Evolutionary conservation across 2,797 vertebrate genomes (phyloP).

Genomic region (Enteromius anoplus): DNA sequence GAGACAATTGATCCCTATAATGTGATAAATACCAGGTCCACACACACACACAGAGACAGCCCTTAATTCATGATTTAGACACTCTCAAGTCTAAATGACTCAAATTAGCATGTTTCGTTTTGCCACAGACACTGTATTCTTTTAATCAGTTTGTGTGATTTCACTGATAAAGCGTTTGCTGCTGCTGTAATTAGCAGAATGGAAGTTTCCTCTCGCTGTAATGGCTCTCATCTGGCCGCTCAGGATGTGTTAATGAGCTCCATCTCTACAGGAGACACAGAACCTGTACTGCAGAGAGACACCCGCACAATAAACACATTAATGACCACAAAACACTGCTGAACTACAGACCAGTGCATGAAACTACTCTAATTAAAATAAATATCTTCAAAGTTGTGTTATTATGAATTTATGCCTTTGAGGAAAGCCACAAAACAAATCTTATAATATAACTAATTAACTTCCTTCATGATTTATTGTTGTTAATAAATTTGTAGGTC

Average conservation of each 20-base stretch:
- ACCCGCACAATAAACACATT: not conserved
- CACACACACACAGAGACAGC: not conserved
- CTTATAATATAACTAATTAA: constrained; percentile 5
- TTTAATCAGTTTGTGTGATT: constrained; percentile 16
- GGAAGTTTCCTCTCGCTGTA: constrained; percentile 1
- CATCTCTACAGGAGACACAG: not conserved
- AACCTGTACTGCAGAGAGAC: not conserved
- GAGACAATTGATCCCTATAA: no score
- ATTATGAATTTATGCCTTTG: not conserved
- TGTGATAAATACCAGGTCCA: no score
- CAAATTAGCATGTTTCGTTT: not conserved
- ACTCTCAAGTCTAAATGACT: not conserved
- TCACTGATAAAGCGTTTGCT: constrained; percentile 12
- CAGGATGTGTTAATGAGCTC: constrained; percentile 3
- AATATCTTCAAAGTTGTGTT: not conserved
- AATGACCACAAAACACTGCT: not conserved
- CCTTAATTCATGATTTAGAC: not conserved
- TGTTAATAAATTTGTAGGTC: not conserved
- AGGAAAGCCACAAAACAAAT: not conserved
- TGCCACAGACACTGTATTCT: not conserved
- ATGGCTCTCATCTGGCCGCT: not conserved
- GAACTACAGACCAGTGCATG: not conserved
- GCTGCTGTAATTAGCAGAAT: constrained; percentile 19
- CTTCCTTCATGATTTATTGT: not conserved
- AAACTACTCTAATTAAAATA: not conserved